Percentiles rank a stretch among this genome's conserved stretches.
Evolutionary conservation across 2,888 invertebrate genomes (phyloP).

Genomic region (Plagodis pulveraria): DNA sequence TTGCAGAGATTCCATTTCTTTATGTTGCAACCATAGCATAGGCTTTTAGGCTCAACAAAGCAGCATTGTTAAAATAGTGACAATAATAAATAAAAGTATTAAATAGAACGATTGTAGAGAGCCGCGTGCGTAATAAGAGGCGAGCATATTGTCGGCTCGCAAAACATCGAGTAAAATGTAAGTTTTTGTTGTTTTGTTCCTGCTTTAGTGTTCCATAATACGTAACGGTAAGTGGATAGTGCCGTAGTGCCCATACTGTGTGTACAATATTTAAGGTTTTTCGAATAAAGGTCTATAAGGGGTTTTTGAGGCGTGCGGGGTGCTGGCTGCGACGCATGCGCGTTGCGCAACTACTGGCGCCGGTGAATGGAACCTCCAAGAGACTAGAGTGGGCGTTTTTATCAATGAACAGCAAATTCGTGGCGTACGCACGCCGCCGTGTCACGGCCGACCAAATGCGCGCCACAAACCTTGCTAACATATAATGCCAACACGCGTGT

Average conservation of each 20-base stretch:
- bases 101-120: too few relatives aligned
- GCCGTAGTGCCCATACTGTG: slow-evolving; percentile 12
- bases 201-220: too few relatives aligned
- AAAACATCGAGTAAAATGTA: too few relatives aligned
- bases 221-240: too few relatives aligned
- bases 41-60: too few relatives aligned
- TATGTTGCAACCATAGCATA: too few relatives aligned
- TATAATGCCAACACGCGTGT: slow-evolving; percentile 66
- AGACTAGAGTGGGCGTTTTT: slow-evolving; percentile 76
- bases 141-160: too few relatives aligned
- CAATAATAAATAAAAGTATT: too few relatives aligned
- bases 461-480: slow-evolving; percentile 67
- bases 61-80: too few relatives aligned
- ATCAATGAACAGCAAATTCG: slow-evolving; percentile 82
- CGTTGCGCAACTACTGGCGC: slow-evolving; percentile 77
- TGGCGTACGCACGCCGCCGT: slow-evolving; percentile 74
- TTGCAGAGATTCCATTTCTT: too few relatives aligned
- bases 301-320: slow-evolving; percentile 38
- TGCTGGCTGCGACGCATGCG: slow-evolving; percentile 59
- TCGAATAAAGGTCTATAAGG: slow-evolving; percentile 59
- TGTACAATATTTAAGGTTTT: slow-evolving; percentile 26
- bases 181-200: too few relatives aligned
- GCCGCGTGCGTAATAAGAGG: too few relatives aligned
- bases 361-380: slow-evolving; percentile 75
- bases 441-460: slow-evolving; percentile 70